Percentiles rank a stretch among this genome's conserved stretches.
phyloP scores from a whole-genome alignment of 2,797 vertebrate genomes.

The Steatocranus sp. region DNA sequence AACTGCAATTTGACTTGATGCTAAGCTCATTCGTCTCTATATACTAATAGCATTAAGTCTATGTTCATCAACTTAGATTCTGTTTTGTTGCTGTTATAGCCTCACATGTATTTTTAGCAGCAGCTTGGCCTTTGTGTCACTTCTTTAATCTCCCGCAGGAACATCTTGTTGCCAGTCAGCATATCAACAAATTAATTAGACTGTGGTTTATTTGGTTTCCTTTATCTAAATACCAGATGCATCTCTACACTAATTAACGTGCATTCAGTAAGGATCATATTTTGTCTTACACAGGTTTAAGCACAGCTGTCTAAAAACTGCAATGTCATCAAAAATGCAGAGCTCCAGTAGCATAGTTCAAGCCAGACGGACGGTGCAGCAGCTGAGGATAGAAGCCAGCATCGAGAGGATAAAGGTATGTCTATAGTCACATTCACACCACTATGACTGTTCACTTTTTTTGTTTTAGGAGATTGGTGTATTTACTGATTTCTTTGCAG shows the following conservation, averaged over 20 bases:
- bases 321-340: conserved; percentile 86
- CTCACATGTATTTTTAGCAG: neutral
- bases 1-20: neutral
- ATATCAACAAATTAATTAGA: neutral
- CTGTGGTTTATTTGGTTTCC: neutral
- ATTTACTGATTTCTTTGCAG: conserved; percentile 58
- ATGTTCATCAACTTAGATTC: neutral
- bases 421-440: neutral
- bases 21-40: neutral
- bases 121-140: neutral
- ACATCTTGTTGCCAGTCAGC: neutral
- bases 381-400: conserved; percentile 86
- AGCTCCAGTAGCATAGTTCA: conserved; percentile 85
- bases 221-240: neutral
- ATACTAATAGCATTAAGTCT: neutral
- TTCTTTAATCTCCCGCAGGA: neutral
- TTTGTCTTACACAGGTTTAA: conserved; percentile 21
- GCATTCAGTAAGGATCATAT: neutral
- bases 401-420: conserved; percentile 91
- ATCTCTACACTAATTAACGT: neutral
- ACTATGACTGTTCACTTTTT: neutral
- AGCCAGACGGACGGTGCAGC: conserved; percentile 85
- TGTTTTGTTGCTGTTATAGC: neutral
- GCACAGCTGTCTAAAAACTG: conserved; percentile 23
- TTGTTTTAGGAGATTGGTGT: neutral